Percentiles rank a stretch among this genome's conserved stretches.
Evolutionary conservation across 2,888 invertebrate species (phyloP).

Genomic region (Pheosia tremula): DNA sequence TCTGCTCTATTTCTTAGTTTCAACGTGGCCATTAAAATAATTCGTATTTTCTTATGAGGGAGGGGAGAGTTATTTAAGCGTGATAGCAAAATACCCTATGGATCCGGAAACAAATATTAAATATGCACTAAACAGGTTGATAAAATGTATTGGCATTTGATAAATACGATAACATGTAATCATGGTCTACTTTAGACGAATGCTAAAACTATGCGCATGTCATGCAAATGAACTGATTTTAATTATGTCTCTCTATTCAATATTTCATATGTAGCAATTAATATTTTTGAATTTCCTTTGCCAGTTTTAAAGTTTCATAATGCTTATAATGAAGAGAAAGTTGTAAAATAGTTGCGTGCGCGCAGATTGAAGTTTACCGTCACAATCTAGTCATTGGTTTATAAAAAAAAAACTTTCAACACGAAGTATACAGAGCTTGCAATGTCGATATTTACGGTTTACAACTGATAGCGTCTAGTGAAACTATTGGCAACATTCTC

Average conservation of each 20-base stretch:
- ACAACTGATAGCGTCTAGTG: no score
- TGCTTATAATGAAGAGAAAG: background rate
- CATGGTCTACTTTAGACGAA: slow-evolving; percentile 28
- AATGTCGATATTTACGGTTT: background rate
- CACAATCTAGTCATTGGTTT: background rate
- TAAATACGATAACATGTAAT: slow-evolving; percentile 29
- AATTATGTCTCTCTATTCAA: no score
- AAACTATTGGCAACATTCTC: no score
- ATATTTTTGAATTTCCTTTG: no score
- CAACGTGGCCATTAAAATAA: background rate
- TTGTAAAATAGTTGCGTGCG: background rate
- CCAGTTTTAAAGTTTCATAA: no score
- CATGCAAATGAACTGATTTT: slow-evolving; percentile 1
- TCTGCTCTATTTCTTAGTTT: background rate
- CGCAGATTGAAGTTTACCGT: background rate
- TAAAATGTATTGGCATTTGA: slow-evolving; percentile 22
- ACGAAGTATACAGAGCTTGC: background rate
- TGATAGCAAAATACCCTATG: background rate
- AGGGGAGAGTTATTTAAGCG: background rate
- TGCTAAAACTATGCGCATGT: slow-evolving; percentile 1
- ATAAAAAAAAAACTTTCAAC: background rate
- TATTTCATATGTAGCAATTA: no score
- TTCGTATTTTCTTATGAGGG: background rate
- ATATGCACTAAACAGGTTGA: slow-evolving; percentile 5
- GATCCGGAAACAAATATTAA: background rate